Base-by-base conservation (phyloP, 2,797 vertebrate genomes). In the Malacoctenus gilli region DNA sequence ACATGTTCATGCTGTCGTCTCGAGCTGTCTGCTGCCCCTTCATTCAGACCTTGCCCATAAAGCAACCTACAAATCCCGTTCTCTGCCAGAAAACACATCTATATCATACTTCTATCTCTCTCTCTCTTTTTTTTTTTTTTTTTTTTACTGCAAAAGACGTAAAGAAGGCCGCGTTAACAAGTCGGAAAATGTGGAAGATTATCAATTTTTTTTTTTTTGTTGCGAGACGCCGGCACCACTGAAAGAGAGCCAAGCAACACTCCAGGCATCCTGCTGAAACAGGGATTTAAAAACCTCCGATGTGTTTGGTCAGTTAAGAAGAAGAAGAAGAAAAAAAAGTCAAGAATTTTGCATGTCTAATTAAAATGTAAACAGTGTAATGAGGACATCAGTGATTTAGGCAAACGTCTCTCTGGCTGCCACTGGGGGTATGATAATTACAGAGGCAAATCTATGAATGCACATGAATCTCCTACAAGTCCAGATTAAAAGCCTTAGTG, bases 321-420 rank as follows among this genome's bases (percentile, higher is more conserved):
- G 12, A 6, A 15, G 22, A 92, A 89, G 90, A 42, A 51, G 59
- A 35, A 63, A 37, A 35, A 42, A 42, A 66, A 94, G 93, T 89
- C 85, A 89, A 91, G 93, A 95, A 92, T 93, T 95, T 92, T 90
- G 91, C 90, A 92, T 90, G 92, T 94, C 94, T 96, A 95, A 98
- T 97, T 97, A 94, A 95, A 96, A 96, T 95, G 95, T 97, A 98
- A 96, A 97, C 94, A 95, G 92, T 91, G 89, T 94, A 96, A 96
- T 95, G 93, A 96, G 95, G 95, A 95, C 94, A 95, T 96, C 94
- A 95, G 94, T 94, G 94, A 96, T 96, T 92, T 90, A 89, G 93
- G 92, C 93, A 95, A 95, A 94, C 88, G 92, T 92, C 92, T 95
- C 89, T 91, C 85, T 80, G 89, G 84, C 87, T 92, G 94, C 93